A percentile compares a stretch with the other conserved stretches of the same genome.
Conservation (phyloP, 2,113 vertebrate genomes). For the Rhadina sibilatrix region DNA sequence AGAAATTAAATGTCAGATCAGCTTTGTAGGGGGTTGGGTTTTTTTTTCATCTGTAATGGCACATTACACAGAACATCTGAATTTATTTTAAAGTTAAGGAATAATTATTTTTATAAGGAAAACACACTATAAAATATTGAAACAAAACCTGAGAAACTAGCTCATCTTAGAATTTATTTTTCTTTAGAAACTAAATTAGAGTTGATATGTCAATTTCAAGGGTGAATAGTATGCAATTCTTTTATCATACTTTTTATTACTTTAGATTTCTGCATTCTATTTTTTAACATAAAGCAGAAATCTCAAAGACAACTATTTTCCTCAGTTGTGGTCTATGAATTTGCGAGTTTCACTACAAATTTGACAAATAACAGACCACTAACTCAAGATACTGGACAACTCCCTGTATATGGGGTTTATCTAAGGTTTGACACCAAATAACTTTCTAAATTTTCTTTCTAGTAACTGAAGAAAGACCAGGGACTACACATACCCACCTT, state of each 20-base stretch:
- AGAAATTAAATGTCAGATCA: neutral
- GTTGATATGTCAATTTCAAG: neutral
- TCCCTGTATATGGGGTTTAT: neutral
- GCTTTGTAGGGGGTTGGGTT: accelerated
- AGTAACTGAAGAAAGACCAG: neutral
- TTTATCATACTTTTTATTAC: neutral
- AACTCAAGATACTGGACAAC: neutral
- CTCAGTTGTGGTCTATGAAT: neutral
- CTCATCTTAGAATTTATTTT: neutral
- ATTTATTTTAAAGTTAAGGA: neutral
- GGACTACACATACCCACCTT: neutral
- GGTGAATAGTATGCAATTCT: neutral
- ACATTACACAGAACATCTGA: neutral
- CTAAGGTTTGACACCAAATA: neutral
- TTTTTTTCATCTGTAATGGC: neutral
- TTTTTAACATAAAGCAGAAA: neutral
- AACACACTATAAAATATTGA: neutral
- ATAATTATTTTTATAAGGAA: neutral
- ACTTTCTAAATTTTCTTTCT: neutral
- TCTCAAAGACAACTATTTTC: neutral
- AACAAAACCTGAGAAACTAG: neutral
- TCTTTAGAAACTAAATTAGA: neutral
- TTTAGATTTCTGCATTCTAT: neutral
- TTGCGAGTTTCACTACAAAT: neutral
- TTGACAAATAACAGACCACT: neutral